A percentile compares a stretch with the other conserved stretches of the same genome.
These are phyloP conservation scores for Perizoma flavofasciatum DNA, from an alignment of 2,888 invertebrate genomes.

Conservation along the genomic window DNA sequence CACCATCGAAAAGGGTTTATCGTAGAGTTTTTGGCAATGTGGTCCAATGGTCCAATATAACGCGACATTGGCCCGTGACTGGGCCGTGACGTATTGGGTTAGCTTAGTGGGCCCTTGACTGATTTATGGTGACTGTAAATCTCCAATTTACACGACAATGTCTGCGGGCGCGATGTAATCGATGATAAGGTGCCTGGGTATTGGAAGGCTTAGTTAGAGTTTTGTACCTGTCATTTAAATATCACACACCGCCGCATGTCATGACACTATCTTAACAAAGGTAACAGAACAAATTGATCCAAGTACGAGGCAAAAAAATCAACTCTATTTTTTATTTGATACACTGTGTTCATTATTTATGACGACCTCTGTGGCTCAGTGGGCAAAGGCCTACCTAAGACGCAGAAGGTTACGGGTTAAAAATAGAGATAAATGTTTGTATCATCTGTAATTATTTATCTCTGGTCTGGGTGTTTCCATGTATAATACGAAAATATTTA, in stretches of 20 bases:
- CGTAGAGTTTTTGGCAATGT: constrained; percentile 16
- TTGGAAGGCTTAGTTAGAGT: constrained; percentile 24
- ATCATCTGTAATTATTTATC: no score
- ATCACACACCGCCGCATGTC: no score
- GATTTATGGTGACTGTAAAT: constrained; percentile 79
- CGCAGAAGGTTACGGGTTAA: no score
- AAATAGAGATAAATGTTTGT: no score
- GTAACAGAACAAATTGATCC: constrained; percentile 7
- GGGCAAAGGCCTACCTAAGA: no score
- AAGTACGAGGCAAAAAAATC: neutral
- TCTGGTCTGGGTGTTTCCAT: no score
- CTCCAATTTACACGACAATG: constrained; percentile 78
- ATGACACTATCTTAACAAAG: no score
- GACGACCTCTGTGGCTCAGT: no score
- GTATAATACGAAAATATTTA: no score
- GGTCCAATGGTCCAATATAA: constrained; percentile 18
- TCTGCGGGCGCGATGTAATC: constrained; percentile 58
- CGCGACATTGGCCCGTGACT: constrained; percentile 58
- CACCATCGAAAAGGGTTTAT: no score
- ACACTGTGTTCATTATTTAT: no score
- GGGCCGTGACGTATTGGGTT: constrained; percentile 69
- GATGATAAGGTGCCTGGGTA: constrained; percentile 49
- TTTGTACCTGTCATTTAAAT: constrained; percentile 27
- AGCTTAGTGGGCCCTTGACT: constrained; percentile 75
- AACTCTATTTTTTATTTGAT: no score